Base-by-base conservation (phyloP, 2,113 vertebrate species). In the Phalacrocorax aristotelis region DNA sequence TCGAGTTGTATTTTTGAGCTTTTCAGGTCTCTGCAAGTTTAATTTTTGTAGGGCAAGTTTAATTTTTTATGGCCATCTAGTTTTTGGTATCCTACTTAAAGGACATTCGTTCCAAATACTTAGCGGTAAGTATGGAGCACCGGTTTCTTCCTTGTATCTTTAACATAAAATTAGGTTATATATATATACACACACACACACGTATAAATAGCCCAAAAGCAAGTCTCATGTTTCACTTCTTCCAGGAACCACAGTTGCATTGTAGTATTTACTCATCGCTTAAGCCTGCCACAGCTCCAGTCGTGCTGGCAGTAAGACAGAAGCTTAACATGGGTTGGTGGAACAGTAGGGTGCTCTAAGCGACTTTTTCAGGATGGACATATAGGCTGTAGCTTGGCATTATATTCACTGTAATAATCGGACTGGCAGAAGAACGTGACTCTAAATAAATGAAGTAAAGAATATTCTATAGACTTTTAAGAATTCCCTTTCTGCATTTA, bases 61-160 rank as follows among this genome's bases (percentile, higher is more conserved):
- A 38, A 38, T 38, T 38, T 75, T 3, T 19, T 46, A 2, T 1
- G 34, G 26, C 44, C 21, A 0, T 54, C 8, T 49, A 9, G 8
- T 11, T 22, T 40, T 66, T 17, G 44, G 57, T 36, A 25, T 29
- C 10, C 5, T 30, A 0, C 20, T 44, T 58, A 7, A 34, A 40
- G 57, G 46, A 23, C 1, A 1, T 13, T 25, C 29, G 18, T 48
- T 27, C 32, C 38, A 3, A 2, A 14, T 32, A 16, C n/a, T 34
- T 16, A 2, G 15, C 0, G 7, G 27, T 36, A 29, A 9, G 20
- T 12, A 0, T 5, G 23, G 26, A 61, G 17, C n/a, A 1, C 13
- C 1, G 6, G 30, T 38, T 40, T 46, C 22, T 29, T 81, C 19
- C n/a, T 32, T 2, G 3, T 12, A 0, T 32, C 34, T 60, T 30